A percentile compares a stretch with the other conserved stretches of the same genome.
These are phyloP conservation scores for Hirtodrosophila alboralis DNA, from an alignment of 2,888 invertebrate species.

Conservation along the genomic window DNA sequence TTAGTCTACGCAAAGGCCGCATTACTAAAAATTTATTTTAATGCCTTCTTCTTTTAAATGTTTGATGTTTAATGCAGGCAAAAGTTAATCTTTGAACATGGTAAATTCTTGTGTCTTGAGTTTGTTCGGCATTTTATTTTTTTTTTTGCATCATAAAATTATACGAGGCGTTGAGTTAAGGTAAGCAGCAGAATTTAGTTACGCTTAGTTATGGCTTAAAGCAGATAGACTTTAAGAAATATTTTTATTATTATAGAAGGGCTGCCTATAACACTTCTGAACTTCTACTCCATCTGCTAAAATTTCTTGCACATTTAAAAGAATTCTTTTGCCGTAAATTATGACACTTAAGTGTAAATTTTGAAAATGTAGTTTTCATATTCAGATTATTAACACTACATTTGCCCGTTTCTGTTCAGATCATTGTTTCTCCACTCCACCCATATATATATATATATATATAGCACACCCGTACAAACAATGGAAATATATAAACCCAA, in stretches of 20 bases:
- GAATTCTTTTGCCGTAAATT: no score
- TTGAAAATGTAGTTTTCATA: background rate
- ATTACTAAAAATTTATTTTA: slow-evolving; percentile 72
- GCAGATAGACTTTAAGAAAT: no score
- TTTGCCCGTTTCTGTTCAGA: slow-evolving; percentile 27
- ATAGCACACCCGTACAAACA: slow-evolving; percentile 30
- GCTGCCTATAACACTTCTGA: no score
- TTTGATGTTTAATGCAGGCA: slow-evolving; percentile 67
- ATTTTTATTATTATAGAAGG: no score
- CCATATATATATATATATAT: no score
- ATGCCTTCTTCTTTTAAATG: slow-evolving; percentile 57
- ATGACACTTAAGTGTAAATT: background rate
- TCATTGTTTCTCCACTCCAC: slow-evolving; percentile 31
- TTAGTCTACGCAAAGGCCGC: slow-evolving; percentile 77
- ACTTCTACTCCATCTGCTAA: no score
- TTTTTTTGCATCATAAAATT: slow-evolving; percentile 58
- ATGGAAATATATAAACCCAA: slow-evolving; percentile 44
- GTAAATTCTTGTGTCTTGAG: slow-evolving; percentile 3
- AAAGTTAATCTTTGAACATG: slow-evolving; percentile 9
- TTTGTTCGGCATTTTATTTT: no score
- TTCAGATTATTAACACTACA: slow-evolving; percentile 48
- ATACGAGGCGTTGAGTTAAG: slow-evolving; percentile 70
- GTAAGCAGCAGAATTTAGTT: slow-evolving; percentile 47
- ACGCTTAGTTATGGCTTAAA: no score
- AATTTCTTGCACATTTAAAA: no score